Evolutionary conservation across 2,113 vertebrate genomes (phyloP), one percentile per base, ranked within the genome.

Genomic region (Paramormyrops kingsleyae): DNA sequence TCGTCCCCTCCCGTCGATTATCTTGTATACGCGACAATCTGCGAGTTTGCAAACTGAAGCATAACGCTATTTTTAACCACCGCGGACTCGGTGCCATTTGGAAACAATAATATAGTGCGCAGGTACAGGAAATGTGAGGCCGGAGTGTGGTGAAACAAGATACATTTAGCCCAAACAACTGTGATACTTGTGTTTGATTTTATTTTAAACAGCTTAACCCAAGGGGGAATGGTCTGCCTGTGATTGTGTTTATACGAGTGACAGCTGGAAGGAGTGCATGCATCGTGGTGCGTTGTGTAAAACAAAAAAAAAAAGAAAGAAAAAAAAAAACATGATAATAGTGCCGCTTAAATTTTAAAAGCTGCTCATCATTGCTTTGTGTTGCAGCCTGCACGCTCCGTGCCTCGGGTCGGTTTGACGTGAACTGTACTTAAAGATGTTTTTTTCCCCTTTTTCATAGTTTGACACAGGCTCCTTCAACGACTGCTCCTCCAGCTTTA

Each of bases 181-280:
- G 31, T 80, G 74, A 80, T 80, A 80, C 74, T 70, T 42, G 35
- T 80, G 74, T 42, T 80, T 80, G 74, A 80, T 80, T 80, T 80
- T 15, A 80, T 80, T 80, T 80, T 80, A 80, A 80, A 80, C 74
- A 80, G 74, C 74, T 39, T 80, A 42, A 80, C 74, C 74, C 74
- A 80, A 80, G 74, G 35, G 74, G 17, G 74, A 80, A 80, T 80
- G 17, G 74, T 80, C 7, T 80, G 74, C 6, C 35, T 42, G 74
- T 80, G 74, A 39, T 80, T 80, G 74, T 80, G 74, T 80, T 80
- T 80, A 80, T 80, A 80, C 35, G 74, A 80, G 74, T 80, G 74
- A 80, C 74, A 80, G 74, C 74, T 80, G 74, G 31, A 80, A 39
- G 74, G 35, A 80, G 74, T 8, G 39, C 74, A 80, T 39, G 74